Percentiles rank a stretch among this genome's conserved stretches.
phyloP scores from a whole-genome alignment of 2,888 invertebrate species.

The Busseola fusca region DNA sequence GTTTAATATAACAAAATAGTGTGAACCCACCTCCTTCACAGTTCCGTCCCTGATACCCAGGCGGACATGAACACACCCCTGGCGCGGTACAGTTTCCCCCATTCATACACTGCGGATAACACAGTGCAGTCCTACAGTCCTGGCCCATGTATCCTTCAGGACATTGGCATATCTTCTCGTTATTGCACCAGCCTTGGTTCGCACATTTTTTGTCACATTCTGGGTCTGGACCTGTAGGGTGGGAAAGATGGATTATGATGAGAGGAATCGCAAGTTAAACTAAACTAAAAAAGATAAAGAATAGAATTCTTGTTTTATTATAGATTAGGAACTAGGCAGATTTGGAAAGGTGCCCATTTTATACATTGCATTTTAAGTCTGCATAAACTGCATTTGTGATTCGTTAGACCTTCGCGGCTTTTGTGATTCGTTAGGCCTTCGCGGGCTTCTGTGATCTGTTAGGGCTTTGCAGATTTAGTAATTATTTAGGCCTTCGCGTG shows the following conservation, averaged over 20 bases:
- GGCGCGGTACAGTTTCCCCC: constrained; percentile 97
- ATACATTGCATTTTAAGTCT: constrained; percentile 11
- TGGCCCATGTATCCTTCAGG: constrained; percentile 97
- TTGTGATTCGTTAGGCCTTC: background rate
- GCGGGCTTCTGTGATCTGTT: no score
- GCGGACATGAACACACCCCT: constrained; percentile 95
- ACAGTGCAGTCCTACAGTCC: constrained; percentile 96
- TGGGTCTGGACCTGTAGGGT: constrained; percentile 93
- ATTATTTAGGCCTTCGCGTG: no score
- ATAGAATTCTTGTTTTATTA: background rate
- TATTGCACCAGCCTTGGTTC: constrained; percentile 95
- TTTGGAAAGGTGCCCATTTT: background rate
- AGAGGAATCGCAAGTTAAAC: background rate
- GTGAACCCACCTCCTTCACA: constrained; percentile 94
- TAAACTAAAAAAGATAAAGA: background rate
- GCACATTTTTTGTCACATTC: constrained; percentile 96
- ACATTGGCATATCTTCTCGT: constrained; percentile 95
- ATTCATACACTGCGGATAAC: constrained; percentile 97
- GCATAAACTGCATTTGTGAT: background rate
- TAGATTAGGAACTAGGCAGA: background rate
- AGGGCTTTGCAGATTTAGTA: no score
- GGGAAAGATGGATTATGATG: background rate
- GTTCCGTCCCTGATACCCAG: constrained; percentile 96
- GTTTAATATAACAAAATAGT: background rate
- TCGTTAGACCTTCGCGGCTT: background rate